Evolutionary conservation across 2,113 vertebrate species (phyloP), one percentile per base, ranked within the genome.

Genomic region (Anguilla rostrata): DNA sequence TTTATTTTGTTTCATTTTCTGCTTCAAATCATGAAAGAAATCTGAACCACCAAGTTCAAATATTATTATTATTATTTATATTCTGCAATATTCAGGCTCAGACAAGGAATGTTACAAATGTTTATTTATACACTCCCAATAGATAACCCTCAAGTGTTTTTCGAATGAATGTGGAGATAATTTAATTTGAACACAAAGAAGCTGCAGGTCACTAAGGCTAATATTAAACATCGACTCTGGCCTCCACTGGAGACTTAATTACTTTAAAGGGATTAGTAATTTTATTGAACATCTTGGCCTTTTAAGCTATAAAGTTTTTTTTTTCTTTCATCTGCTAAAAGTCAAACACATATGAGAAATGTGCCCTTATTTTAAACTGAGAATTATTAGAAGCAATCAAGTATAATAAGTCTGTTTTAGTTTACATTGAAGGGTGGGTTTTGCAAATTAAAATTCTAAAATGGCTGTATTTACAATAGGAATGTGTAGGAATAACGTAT

Each of bases 231-330:
- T 63, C 56, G 79, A 85, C 87, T 80, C 18, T 57, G 79, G 18
- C 56, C 80, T 81, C 80, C 83, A 53, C 81, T 40, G 39, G 84
- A 46, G 83, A 83, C 39, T 26, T 84, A 89, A 88, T 84, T 85
- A 81, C 56, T 83, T 88, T 86, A 78, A 81, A 88, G 81, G 84
- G 83, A 89, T 89, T 86, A 84, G 79, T 80, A 86, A 78, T 85
- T 86, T 83, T 41, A 81, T 39, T 81, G 87, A 78, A 46, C 46
- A 40, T 53, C 80, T 81, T 66, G 82, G 46, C 86, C 83, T 86
- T 88, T 86, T 53, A 88, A 75, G 66, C 85, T 71, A 80, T 85
- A 82, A 88, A 57, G 84, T 86, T 79, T 85, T 34, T 34, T 34
- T 34, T 84, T 71, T 34, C 78, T 5, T 85, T 39, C 66, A 81